Evolutionary conservation across 1,140 invertebrate species (phyloP), one percentile per base, ranked within the genome.

Genomic region (Delia radicum): DNA sequence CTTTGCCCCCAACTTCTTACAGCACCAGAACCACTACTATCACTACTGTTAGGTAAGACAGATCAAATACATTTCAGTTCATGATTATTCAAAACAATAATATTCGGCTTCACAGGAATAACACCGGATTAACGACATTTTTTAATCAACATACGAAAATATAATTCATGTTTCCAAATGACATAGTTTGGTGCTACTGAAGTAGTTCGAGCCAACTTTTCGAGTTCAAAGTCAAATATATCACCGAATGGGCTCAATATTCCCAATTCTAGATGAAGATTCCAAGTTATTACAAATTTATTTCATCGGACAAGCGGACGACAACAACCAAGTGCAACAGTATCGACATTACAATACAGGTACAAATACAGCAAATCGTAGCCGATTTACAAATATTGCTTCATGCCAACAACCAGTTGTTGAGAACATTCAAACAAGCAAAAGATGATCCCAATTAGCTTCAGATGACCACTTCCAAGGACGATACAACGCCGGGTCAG

Each of bases 401-500:
- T n/a, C 55, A 63, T 27, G 62, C 10, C 10, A 7, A 63, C 26
- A 62, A 62, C 27, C 8, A 28, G 27, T 62, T 62, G 24, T 3
- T 62, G 12, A 62, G 55, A 24, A 62, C 55, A 2, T 24, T 62
- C 3, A 62, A 62, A 21, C 18, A 62, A 24, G 55, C 55, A 4
- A 24, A 62, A 27, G 26, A 26, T 63, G 62, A 63, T n/a, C 62
- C 10, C 24, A 12, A 27, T 63, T 27, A 63, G 8, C 10, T 27
- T 6, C 62, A 63, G 18, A 62, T 15, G 18, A 62, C 6, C 55
- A 67, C 15, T 3, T 67, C 74, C 76, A 63, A 73, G 74, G 87
- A 42, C 55, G 79, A 5, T 87, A 82, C 74, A 89, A 89, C 79
- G 83, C 79, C 62, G 82, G 85, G 67, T 79, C 76, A 29, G 75